These are phyloP conservation scores for Timema podura DNA, from an alignment of 2,888 invertebrate genomes.

Conservation along the genomic window DNA sequence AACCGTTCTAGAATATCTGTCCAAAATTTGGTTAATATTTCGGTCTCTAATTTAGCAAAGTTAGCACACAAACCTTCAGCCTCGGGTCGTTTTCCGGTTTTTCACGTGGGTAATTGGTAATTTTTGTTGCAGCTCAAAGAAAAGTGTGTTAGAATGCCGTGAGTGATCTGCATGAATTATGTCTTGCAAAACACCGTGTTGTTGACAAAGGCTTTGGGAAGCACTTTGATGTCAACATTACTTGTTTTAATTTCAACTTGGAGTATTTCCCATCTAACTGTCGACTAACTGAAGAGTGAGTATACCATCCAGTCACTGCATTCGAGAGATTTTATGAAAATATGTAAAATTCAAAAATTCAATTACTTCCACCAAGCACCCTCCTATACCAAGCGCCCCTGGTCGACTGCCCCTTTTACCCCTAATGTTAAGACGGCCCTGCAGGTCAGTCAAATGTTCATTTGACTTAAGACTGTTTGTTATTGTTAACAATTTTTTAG, in stretches of 20 bases:
- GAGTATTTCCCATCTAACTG: not conserved
- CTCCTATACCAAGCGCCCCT: too few relatives aligned
- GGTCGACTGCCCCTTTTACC: too few relatives aligned
- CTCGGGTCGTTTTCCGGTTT: not conserved
- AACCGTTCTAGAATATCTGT: not conserved
- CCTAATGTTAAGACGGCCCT: too few relatives aligned
- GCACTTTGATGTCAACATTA: not conserved
- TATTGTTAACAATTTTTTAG: too few relatives aligned
- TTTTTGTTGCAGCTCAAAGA: not conserved
- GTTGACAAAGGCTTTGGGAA: conserved; percentile 1
- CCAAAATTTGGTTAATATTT: not conserved
- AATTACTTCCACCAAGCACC: too few relatives aligned
- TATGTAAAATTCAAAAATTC: too few relatives aligned
- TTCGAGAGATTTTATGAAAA: too few relatives aligned
- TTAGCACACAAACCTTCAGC: conserved; percentile 1
- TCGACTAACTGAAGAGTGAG: too few relatives aligned
- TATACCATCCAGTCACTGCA: too few relatives aligned
- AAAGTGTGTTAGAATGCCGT: not conserved
- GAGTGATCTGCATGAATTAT: not conserved
- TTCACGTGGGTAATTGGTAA: not conserved
- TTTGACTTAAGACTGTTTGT: too few relatives aligned
- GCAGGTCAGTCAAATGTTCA: too few relatives aligned
- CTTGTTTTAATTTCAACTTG: conserved; percentile 4
- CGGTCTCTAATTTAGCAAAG: not conserved
- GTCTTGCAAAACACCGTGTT: not conserved